A percentile compares a stretch with the other conserved stretches of the same genome.
Conservation (phyloP, 2,113 vertebrate genomes). For the Synodontis membranacea region DNA sequence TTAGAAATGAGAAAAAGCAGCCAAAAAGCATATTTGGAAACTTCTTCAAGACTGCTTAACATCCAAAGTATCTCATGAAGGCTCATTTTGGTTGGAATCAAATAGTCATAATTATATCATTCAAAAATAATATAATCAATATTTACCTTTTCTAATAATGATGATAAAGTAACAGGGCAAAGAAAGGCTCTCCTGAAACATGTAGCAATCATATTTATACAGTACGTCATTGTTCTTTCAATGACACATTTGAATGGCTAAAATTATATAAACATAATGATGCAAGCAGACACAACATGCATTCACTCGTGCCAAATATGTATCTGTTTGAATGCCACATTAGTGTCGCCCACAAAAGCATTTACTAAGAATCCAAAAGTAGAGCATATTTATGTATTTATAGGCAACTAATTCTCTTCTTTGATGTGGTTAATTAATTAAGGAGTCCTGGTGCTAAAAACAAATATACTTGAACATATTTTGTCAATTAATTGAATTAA, state of each 20-base stretch:
- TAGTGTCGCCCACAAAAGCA: neutral
- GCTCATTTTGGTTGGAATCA: neutral
- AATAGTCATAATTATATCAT: neutral
- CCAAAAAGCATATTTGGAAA: neutral
- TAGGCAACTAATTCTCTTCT: neutral
- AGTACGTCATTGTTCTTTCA: neutral
- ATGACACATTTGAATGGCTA: neutral
- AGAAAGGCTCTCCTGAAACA: neutral
- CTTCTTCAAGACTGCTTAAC: neutral
- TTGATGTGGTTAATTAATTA: neutral
- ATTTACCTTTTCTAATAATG: neutral
- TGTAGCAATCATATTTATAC: neutral
- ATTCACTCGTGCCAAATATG: constrained; percentile 27
- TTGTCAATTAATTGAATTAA: neutral
- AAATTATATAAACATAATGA: neutral
- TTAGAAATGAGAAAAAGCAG: constrained; percentile 1
- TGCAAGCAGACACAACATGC: neutral
- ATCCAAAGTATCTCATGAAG: neutral
- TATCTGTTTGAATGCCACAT: neutral
- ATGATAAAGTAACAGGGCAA: neutral
- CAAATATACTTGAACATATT: neutral
- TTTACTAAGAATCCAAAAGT: neutral
- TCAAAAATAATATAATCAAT: neutral
- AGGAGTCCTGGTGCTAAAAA: constrained; percentile 16
- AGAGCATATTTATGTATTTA: neutral